Percentiles rank a stretch among this genome's conserved stretches.
Conservation (phyloP, 1,140 invertebrate species). For the Drosophila seguyi region DNA sequence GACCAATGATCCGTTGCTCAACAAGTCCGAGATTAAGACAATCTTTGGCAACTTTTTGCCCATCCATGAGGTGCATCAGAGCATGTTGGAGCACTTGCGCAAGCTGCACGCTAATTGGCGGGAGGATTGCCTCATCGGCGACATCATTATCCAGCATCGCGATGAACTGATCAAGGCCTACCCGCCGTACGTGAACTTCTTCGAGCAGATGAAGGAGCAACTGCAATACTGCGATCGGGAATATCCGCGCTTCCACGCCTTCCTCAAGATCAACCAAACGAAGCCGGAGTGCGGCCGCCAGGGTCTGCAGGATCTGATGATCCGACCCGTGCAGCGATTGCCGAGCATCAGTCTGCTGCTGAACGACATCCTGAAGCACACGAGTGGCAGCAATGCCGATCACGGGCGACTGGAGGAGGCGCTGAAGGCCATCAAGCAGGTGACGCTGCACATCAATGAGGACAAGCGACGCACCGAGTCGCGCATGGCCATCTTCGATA, state of each 20-base stretch:
- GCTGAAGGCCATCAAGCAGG: constrained; percentile 94
- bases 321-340: constrained; percentile 97
- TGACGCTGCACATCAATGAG: constrained; percentile 98
- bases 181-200: constrained; percentile 98
- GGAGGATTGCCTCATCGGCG: constrained; percentile 94
- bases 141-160: constrained; percentile 94
- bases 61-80: constrained; percentile 96
- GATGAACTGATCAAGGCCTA: constrained; percentile 95
- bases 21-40: constrained; percentile 96
- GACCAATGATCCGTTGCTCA: constrained; percentile 92
- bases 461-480: constrained; percentile 98
- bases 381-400: constrained; percentile 93
- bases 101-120: constrained; percentile 88
- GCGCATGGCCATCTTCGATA: constrained; percentile 97
- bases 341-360: constrained; percentile 97
- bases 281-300: constrained; percentile 98
- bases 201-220: constrained; percentile 98
- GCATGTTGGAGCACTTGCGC: constrained; percentile 89
- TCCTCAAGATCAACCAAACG: constrained; percentile 97
- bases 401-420: constrained; percentile 93
- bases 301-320: constrained; percentile 96
- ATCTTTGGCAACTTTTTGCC: constrained; percentile 98
- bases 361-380: constrained; percentile 97
- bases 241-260: constrained; percentile 97
- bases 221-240: constrained; percentile 94